Percentiles rank a stretch among this genome's conserved stretches.
phyloP scores from a whole-genome alignment of 2,888 invertebrate genomes.

The Carterocephalus palaemon region DNA sequence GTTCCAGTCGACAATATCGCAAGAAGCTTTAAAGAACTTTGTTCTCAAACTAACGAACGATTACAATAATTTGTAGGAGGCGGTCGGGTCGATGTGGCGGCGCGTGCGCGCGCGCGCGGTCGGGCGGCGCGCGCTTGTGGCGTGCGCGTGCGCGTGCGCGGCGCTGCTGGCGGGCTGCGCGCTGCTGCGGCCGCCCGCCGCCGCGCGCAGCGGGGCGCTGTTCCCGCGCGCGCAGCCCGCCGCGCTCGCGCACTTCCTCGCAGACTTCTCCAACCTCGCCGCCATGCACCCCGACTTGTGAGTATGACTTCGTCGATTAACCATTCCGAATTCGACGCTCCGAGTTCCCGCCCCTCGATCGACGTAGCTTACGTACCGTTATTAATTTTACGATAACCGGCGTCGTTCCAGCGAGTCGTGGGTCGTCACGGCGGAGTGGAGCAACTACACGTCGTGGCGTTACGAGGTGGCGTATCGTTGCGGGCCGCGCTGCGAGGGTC shows the following conservation, averaged over 20 bases:
- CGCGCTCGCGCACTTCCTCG: slow-evolving; percentile 47
- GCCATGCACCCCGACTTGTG: slow-evolving; percentile 35
- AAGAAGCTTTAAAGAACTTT: too few relatives aligned
- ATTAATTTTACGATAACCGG: not conserved
- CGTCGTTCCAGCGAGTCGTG: slow-evolving; percentile 40
- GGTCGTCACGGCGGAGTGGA: slow-evolving; percentile 46
- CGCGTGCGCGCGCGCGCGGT: too few relatives aligned
- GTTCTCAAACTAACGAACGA: too few relatives aligned
- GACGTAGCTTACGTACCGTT: not conserved
- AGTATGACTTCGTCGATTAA: slow-evolving; percentile 21
- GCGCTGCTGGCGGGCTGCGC: slow-evolving; percentile 26
- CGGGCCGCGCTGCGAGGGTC: slow-evolving; percentile 46
- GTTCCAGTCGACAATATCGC: too few relatives aligned
- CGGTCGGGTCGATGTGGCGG: too few relatives aligned
- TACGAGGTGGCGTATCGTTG: slow-evolving; percentile 48
- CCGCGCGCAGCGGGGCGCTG: slow-evolving; percentile 27
- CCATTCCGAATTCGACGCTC: not conserved
- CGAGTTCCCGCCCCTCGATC: not conserved
- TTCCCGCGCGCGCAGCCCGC: slow-evolving; percentile 31
- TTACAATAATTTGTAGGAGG: too few relatives aligned
- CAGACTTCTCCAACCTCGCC: slow-evolving; percentile 51
- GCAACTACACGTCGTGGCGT: slow-evolving; percentile 52
- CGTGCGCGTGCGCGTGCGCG: slow-evolving; percentile 25
- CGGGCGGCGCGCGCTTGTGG: slow-evolving; percentile 9
- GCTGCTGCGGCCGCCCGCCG: slow-evolving; percentile 29